Percentiles rank a stretch among this genome's conserved stretches.
Evolutionary conservation across 2,888 invertebrate species (phyloP).

Genomic region (Conomelus anceps): DNA sequence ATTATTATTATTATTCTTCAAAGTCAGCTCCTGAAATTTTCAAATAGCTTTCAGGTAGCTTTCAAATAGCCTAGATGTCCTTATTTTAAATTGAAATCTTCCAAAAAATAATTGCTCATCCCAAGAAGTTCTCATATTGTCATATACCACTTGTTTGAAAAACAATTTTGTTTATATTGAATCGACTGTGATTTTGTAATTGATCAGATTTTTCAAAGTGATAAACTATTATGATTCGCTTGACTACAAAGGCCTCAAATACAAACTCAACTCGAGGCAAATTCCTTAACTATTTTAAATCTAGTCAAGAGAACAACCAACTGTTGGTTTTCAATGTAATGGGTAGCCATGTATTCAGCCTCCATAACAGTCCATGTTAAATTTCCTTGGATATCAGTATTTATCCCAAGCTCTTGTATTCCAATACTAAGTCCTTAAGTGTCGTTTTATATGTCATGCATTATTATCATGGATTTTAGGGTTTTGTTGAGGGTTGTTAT

Average conservation of each 20-base stretch:
- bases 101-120: too few species aligned
- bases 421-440: neutral
- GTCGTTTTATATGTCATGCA: neutral
- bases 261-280: neutral
- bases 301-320: neutral
- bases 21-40: neutral
- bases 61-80: neutral
- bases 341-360: neutral
- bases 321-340: neutral
- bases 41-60: neutral
- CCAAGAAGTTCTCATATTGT: too few species aligned
- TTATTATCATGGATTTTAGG: neutral
- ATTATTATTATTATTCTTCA: neutral
- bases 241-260: neutral
- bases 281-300: neutral
- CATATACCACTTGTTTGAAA: too few species aligned
- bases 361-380: neutral
- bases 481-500: neutral
- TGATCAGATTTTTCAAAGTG: neutral
- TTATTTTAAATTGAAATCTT: too few species aligned
- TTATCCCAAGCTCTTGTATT: neutral
- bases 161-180: too few species aligned
- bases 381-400: too few species aligned
- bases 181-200: too few species aligned
- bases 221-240: neutral